phyloP scores from a whole-genome alignment of 2,888 invertebrate species.

The Amphipoea lucens region DNA sequence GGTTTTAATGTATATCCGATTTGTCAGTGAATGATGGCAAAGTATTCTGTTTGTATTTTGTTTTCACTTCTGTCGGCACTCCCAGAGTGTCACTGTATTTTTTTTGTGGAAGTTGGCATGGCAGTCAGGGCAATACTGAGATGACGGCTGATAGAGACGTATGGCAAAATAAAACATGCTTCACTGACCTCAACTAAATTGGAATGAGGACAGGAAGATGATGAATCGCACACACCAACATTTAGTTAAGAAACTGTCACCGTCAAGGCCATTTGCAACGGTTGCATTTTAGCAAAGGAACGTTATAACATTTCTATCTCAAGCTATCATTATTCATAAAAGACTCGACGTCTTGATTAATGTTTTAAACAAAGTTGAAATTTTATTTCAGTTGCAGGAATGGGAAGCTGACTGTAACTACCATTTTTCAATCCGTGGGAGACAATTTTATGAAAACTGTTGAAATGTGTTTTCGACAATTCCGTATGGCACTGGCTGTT shows the following conservation, averaged over 20 bases:
- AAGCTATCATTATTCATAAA: constrained; percentile 78
- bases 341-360: constrained; percentile 76
- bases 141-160: neutral
- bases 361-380: constrained; percentile 76
- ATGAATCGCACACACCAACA: constrained; percentile 34
- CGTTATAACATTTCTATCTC: constrained; percentile 64
- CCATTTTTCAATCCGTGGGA: constrained; percentile 66
- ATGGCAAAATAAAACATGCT: neutral
- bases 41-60: too few species aligned
- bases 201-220: neutral
- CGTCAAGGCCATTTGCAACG: constrained; percentile 65
- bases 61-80: too few species aligned
- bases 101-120: neutral
- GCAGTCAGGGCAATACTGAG: neutral
- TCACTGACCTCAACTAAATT: constrained; percentile 1
- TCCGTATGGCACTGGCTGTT: constrained; percentile 29
- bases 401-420: constrained; percentile 55
- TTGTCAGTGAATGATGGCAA: too few species aligned
- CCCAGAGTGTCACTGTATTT: too few species aligned
- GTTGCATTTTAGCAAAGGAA: constrained; percentile 63
- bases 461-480: constrained; percentile 57
- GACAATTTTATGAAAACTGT: constrained; percentile 63
- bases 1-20: too few species aligned
- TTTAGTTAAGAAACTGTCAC: constrained; percentile 46
- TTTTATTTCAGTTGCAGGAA: constrained; percentile 72